phyloP scores from a whole-genome alignment of 1,140 invertebrate species.

The Globodera ellingtonae region DNA sequence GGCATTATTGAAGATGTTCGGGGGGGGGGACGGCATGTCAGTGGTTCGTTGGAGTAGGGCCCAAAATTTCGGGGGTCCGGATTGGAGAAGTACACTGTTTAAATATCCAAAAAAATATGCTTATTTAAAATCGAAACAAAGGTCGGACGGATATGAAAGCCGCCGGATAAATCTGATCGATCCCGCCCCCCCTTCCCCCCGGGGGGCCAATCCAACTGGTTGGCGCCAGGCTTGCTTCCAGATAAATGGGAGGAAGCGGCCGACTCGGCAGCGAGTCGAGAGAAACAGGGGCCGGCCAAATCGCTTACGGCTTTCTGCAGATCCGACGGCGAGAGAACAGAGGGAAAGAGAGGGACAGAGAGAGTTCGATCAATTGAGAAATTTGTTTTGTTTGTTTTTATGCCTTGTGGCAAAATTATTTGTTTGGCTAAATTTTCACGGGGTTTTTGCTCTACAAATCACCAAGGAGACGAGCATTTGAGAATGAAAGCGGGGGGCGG shows the following conservation, averaged over 20 bases:
- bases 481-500: too few species aligned
- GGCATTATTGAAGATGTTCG: too few species aligned
- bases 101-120: not conserved
- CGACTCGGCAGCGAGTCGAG: not conserved
- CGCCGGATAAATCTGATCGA: not conserved
- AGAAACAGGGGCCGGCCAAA: not conserved
- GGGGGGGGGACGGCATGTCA: too few species aligned
- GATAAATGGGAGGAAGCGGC: not conserved
- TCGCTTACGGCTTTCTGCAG: not conserved
- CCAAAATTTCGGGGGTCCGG: too few species aligned
- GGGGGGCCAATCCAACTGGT: not conserved
- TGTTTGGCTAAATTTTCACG: too few species aligned
- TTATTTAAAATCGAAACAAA: constrained; percentile 14
- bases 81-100: too few species aligned
- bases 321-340: not conserved
- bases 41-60: too few species aligned
- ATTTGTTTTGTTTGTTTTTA: too few species aligned
- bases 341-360: not conserved
- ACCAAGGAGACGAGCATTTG: too few species aligned
- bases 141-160: not conserved
- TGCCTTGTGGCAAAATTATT: too few species aligned
- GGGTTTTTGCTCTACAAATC: too few species aligned
- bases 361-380: not conserved
- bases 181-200: not conserved
- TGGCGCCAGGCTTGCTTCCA: not conserved